Evolutionary conservation across 2,113 vertebrate species (phyloP).

Genomic region (Syngnathus scovelli): DNA sequence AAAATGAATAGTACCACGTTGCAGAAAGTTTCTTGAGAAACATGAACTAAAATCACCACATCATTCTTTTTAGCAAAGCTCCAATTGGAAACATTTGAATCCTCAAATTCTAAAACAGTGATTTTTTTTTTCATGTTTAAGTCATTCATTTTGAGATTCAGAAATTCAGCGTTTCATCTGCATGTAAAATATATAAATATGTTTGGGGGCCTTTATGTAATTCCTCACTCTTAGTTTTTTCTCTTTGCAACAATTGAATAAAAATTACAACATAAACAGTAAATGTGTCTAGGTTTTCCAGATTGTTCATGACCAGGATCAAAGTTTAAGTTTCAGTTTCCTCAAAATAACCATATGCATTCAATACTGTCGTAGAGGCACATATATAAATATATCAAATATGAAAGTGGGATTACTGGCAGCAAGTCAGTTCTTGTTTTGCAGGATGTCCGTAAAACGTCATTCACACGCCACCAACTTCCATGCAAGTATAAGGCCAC

Average conservation of each 20-base stretch:
- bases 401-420: slow-evolving; percentile 60
- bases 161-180: too few species aligned
- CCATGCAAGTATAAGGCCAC: slow-evolving; percentile 75
- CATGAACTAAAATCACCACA: too few species aligned
- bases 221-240: not conserved
- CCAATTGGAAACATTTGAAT: too few species aligned
- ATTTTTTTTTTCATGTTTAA: too few species aligned
- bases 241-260: not conserved
- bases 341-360: not conserved
- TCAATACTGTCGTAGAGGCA: not conserved
- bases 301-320: not conserved
- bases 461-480: slow-evolving; percentile 79
- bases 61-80: too few species aligned
- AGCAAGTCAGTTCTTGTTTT: slow-evolving; percentile 73
- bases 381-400: not conserved
- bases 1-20: too few species aligned
- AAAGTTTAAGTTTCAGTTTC: not conserved
- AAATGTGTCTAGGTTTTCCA: not conserved
- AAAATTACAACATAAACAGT: not conserved
- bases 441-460: slow-evolving; percentile 75
- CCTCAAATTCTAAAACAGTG: too few species aligned
- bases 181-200: too few species aligned
- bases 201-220: not conserved
- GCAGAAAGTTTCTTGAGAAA: too few species aligned
- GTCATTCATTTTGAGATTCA: too few species aligned